phyloP scores from a whole-genome alignment of 2,888 invertebrate species.

The Andrena haemorrhoa region DNA sequence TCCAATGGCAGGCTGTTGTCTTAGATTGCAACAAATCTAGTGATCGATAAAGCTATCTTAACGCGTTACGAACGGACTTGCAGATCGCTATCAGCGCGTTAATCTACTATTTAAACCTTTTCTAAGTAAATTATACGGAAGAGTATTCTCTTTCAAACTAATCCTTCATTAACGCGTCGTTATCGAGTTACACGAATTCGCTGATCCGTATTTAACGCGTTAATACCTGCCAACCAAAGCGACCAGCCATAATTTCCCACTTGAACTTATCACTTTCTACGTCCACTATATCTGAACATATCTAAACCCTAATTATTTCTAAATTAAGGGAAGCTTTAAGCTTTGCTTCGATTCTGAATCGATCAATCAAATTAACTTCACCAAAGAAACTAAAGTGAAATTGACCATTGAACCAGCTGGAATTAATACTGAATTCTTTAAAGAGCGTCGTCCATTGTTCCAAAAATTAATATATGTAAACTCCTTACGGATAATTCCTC shows the following conservation, averaged over 20 bases:
- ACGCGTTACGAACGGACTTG: slow-evolving; percentile 1
- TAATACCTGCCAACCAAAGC: neutral
- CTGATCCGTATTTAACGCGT: slow-evolving; percentile 2
- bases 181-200: neutral
- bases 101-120: neutral
- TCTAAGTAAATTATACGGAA: neutral
- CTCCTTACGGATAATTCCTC: neutral
- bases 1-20: no score
- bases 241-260: neutral
- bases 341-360: neutral
- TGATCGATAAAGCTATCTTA: neutral
- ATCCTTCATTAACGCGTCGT: neutral
- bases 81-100: neutral
- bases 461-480: neutral
- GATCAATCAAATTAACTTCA: neutral
- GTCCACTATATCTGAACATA: no score
- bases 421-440: neutral
- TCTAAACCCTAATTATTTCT: neutral
- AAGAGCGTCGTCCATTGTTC: neutral
- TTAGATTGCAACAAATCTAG: no score
- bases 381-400: neutral
- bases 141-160: neutral
- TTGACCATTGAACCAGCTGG: no score
- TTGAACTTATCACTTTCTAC: no score
- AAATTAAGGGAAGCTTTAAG: no score